Base-by-base conservation (phyloP, 30 jellyfish, hydroid and myxozoan genomes). In the Clytia hemisphaerica region DNA sequence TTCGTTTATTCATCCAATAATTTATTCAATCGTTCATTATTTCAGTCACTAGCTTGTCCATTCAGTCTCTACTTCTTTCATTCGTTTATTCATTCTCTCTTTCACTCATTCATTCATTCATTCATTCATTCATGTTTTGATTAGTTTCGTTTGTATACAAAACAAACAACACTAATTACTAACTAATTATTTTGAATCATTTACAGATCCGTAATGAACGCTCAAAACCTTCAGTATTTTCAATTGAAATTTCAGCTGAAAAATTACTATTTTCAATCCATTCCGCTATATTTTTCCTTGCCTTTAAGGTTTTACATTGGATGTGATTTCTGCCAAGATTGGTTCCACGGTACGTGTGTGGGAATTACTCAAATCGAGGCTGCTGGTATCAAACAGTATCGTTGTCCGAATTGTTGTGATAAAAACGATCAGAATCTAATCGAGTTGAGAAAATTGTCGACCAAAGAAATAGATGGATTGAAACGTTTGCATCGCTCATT, bases 321-420 rank as follows among this genome's bases (percentile, higher is more conserved):
- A 4, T 88, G 97, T 50, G 97, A 88, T 50, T 66, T 80, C 62
- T 88, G 97, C 37, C 97, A 88, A 36, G 97, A 88, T 61, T 88
- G 97, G 97, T 88, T 88, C 45, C 97, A 88, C 59, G 97, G 97
- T 2, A 67, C 95, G 0, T 88, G 97, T 37, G 97, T 88, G 27
- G 97, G 97, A 6, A 80, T 88, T 6, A 88, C 97, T 9, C 97
- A 88, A 51, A 93, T 93, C 18, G 97, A 88, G 31, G 97, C 97
- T 1, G 93, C 71, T 37, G 54, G 33, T 31, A 76, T 88, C 36
- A 93, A 88, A 4, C 64, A 80, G 12, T 88, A 88, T 73, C 84
- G 73, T 6, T 88, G 97, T 71, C 97, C 97, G 18, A 73, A 76
- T 19, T 88, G 97, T 48, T 71, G 95, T 4, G 61, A 84, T 28